phyloP scores from a whole-genome alignment of 2,113 vertebrate species.

The Epinephelus lanceolatus region DNA sequence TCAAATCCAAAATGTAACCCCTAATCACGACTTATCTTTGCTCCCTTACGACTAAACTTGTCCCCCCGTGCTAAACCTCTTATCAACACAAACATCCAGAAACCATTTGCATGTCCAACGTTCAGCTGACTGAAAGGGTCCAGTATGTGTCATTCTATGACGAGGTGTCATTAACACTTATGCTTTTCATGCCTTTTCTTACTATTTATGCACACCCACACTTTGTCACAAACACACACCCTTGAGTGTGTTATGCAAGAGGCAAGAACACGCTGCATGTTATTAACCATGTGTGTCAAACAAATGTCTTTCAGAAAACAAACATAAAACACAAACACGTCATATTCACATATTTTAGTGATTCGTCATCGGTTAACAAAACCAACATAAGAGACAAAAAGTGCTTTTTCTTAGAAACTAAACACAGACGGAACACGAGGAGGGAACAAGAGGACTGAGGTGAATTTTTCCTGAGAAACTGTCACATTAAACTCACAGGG shows the following conservation, averaged over 20 bases:
- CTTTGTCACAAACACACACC: not conserved
- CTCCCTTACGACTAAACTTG: not conserved
- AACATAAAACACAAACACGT: conserved; percentile 15
- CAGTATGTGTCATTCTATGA: conserved; percentile 9
- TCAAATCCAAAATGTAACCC: not conserved
- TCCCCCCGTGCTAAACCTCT: not conserved
- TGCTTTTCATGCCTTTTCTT: conserved; percentile 10
- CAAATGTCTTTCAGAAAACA: conserved; percentile 34
- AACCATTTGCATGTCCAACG: not conserved
- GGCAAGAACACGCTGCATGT: conserved; percentile 8
- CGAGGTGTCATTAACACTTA: conserved; percentile 7
- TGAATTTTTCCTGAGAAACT: conserved; percentile 57
- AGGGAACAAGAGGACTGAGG: not conserved
- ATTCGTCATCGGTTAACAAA: conserved; percentile 32
- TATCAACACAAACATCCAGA: not conserved
- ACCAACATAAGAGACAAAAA: conserved; percentile 37
- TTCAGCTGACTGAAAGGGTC: conserved; percentile 4
- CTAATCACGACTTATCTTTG: not conserved
- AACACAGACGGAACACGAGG: not conserved
- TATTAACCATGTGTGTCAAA: conserved; percentile 31
- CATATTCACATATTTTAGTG: conserved; percentile 39
- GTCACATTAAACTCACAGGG: conserved; percentile 12
- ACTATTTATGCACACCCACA: conserved; percentile 21
- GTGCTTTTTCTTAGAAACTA: conserved; percentile 51
- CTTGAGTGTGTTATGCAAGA: conserved; percentile 33